A percentile compares a stretch with the other conserved stretches of the same genome.
Conservation (phyloP, 2,113 vertebrate species). For the Podilymbus podiceps region DNA sequence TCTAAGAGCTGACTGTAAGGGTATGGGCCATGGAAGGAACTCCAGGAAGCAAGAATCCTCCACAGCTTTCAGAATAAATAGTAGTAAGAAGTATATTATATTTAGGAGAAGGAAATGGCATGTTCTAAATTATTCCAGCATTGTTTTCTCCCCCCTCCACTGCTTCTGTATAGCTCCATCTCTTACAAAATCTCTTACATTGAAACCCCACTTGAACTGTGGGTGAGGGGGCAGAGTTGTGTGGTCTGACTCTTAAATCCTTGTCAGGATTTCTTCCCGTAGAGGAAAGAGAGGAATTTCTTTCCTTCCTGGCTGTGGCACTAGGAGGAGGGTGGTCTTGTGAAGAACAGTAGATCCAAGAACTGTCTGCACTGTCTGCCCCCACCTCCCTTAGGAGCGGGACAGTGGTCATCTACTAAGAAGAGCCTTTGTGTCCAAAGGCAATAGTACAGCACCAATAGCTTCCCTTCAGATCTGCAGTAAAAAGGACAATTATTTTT, state of each 20-base stretch:
- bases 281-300: not conserved
- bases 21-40: not conserved
- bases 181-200: not conserved
- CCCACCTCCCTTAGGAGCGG: not conserved
- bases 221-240: not conserved
- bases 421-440: not conserved
- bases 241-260: not conserved
- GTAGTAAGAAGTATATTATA: not conserved
- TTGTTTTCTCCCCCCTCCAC: not conserved
- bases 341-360: not conserved
- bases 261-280: not conserved
- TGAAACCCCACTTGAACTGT: not conserved
- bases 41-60: not conserved
- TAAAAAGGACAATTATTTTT: not conserved
- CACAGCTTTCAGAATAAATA: not conserved
- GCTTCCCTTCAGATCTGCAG: not conserved
- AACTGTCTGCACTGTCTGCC: not conserved
- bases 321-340: not conserved
- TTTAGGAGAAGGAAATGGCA: not conserved
- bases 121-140: not conserved
- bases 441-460: not conserved
- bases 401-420: not conserved
- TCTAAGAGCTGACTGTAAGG: not conserved
- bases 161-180: not conserved
- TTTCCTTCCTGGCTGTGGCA: not conserved